phyloP scores from a whole-genome alignment of 2,797 vertebrate genomes.

The Chloroceryle amazona region DNA sequence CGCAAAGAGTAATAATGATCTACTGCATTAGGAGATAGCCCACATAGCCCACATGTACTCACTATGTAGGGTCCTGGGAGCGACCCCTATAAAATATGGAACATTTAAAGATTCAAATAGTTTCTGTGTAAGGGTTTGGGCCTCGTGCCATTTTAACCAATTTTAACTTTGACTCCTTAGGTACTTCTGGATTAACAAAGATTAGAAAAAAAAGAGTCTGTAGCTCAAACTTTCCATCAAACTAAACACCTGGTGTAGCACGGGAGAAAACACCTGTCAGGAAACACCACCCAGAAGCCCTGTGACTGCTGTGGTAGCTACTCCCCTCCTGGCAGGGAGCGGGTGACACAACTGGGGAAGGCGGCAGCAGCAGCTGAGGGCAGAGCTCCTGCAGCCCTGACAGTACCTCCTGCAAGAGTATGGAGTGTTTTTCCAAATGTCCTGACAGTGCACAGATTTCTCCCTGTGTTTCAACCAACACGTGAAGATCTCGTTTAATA shows the following conservation, averaged over 20 bases:
- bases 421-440: not conserved
- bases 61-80: fast-evolving
- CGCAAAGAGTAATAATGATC: not conserved
- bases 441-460: not conserved
- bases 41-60: not conserved
- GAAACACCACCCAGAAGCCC: not conserved
- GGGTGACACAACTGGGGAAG: fast-evolving
- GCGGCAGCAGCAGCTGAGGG: not conserved
- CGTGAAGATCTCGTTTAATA: not conserved
- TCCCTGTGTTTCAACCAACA: not conserved
- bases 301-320: not conserved
- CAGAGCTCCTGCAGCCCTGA: not conserved
- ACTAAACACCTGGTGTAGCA: not conserved
- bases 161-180: not conserved
- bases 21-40: not conserved
- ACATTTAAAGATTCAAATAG: not conserved
- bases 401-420: not conserved
- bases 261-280: not conserved
- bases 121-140: not conserved
- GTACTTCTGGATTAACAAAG: not conserved
- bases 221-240: not conserved
- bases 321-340: not conserved
- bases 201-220: fast-evolving
- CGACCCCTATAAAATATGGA: not conserved
- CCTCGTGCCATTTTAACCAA: not conserved